These are phyloP conservation scores for Menidia menidia DNA, from an alignment of 2,797 vertebrate genomes.

Conservation along the genomic window DNA sequence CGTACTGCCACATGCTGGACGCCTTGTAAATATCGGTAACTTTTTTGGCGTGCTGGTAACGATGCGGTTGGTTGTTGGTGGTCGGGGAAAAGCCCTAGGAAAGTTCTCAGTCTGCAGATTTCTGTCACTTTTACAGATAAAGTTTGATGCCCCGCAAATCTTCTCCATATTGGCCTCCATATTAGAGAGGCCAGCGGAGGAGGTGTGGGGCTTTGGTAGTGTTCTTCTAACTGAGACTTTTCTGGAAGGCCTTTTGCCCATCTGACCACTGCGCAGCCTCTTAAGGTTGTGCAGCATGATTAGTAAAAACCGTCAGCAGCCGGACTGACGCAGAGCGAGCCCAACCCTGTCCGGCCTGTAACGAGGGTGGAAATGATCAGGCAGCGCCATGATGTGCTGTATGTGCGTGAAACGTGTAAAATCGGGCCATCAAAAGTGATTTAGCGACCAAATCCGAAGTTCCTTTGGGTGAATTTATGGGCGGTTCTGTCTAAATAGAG, in stretches of 20 bases:
- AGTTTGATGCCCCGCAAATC: slow-evolving; percentile 6
- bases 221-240: slow-evolving; percentile 23
- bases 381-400: slow-evolving; percentile 34
- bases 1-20: slow-evolving; percentile 28
- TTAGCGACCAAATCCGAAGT: slow-evolving; percentile 43
- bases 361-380: slow-evolving; percentile 36
- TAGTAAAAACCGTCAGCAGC: slow-evolving; percentile 32
- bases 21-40: slow-evolving; percentile 48
- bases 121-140: background rate
- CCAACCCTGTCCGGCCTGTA: slow-evolving; percentile 30
- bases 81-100: slow-evolving; percentile 27
- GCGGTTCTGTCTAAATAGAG: slow-evolving; percentile 61
- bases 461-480: slow-evolving; percentile 39
- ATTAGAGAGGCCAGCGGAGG: slow-evolving; percentile 5
- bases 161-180: background rate
- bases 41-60: slow-evolving; percentile 32
- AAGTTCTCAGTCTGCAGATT: slow-evolving; percentile 32
- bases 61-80: slow-evolving; percentile 21
- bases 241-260: slow-evolving; percentile 28
- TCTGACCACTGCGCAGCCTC: background rate
- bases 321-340: slow-evolving; percentile 23
- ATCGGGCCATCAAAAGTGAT: slow-evolving; percentile 38
- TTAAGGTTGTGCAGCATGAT: background rate
- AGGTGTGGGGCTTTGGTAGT: slow-evolving; percentile 20
- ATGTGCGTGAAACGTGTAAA: slow-evolving; percentile 33